phyloP scores from a whole-genome alignment of 2,888 invertebrate species.

The Phaonia tiefii region DNA sequence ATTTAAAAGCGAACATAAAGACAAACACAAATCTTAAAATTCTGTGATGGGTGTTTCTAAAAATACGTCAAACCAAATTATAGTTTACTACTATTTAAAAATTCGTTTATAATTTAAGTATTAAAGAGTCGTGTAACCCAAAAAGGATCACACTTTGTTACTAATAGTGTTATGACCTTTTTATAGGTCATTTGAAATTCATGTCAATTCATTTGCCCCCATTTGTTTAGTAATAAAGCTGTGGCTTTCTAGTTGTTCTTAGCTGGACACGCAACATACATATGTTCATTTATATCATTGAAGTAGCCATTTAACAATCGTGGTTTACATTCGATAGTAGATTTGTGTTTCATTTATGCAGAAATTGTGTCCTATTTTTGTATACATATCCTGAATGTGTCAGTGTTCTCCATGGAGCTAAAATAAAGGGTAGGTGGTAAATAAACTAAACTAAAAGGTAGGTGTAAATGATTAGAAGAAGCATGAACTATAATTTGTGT shows the following conservation, averaged over 20 bases:
- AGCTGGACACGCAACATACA: slow-evolving; percentile 18
- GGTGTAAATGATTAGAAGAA: too few species aligned
- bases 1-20: background rate
- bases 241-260: background rate
- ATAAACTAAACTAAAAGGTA: too few species aligned
- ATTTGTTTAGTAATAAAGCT: background rate
- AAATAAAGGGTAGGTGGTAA: too few species aligned
- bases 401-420: too few species aligned
- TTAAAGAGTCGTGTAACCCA: background rate
- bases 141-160: background rate
- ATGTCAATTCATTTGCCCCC: background rate
- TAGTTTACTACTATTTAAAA: background rate
- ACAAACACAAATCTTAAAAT: too few species aligned
- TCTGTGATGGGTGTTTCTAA: too few species aligned
- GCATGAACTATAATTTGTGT: too few species aligned
- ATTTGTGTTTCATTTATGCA: background rate
- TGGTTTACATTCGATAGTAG: background rate
- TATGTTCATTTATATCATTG: background rate
- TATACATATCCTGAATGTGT: background rate
- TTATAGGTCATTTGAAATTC: background rate
- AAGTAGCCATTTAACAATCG: background rate
- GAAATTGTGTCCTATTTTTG: slow-evolving; percentile 1
- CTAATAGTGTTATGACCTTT: background rate
- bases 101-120: background rate
- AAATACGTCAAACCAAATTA: background rate